Conservation (phyloP, 2,797 vertebrate genomes). For the Lutjanus campechanus region DNA sequence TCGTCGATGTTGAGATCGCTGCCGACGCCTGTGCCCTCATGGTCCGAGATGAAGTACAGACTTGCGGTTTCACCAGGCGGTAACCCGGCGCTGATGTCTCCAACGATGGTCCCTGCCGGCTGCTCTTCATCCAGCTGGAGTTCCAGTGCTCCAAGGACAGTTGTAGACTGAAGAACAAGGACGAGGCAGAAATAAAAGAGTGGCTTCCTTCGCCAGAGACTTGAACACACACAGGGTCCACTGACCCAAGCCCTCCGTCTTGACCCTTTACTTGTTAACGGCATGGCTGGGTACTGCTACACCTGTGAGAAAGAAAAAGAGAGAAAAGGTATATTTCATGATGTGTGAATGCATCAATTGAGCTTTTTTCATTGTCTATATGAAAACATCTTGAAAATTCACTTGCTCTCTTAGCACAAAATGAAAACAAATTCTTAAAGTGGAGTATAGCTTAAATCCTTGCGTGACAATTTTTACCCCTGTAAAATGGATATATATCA, state of each 20-base stretch:
- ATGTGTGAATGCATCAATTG: constrained; percentile 20
- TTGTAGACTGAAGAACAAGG: constrained; percentile 75
- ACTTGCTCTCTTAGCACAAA: constrained; percentile 27
- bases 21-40: constrained; percentile 91
- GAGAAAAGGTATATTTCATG: constrained; percentile 34
- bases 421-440: constrained; percentile 40
- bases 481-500: constrained; percentile 57
- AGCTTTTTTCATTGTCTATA: constrained; percentile 19
- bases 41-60: constrained; percentile 97
- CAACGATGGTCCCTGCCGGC: constrained; percentile 94
- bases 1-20: constrained; percentile 94
- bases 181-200: constrained; percentile 71
- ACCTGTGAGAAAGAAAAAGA: constrained; percentile 70
- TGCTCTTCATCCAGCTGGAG: constrained; percentile 97
- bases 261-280: constrained; percentile 79
- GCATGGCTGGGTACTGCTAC: constrained; percentile 83
- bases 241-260: constrained; percentile 67
- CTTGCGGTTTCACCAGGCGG: constrained; percentile 89
- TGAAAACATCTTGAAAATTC: constrained; percentile 43
- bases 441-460: constrained; percentile 52
- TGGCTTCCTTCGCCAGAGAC: constrained; percentile 60
- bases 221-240: constrained; percentile 50
- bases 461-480: constrained; percentile 47
- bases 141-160: constrained; percentile 87
- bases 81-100: constrained; percentile 95